Percentiles rank a stretch among this genome's conserved stretches.
Conservation (phyloP, 2,888 invertebrate species). For the Euplagia quadripunctaria region DNA sequence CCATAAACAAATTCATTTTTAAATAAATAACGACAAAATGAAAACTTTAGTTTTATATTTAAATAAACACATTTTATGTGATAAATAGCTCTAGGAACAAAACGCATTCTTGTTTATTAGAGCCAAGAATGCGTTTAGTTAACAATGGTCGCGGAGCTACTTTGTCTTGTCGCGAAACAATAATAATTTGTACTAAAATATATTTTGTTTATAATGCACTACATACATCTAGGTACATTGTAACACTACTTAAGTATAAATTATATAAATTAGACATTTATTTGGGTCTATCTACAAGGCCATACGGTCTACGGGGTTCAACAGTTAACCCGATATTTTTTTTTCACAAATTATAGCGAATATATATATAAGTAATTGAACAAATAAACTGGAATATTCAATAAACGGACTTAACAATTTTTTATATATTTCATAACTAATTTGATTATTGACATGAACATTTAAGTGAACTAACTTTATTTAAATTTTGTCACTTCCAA, state of each 20-base stretch:
- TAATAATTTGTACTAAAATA: slow-evolving; percentile 51
- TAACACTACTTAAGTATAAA: slow-evolving; percentile 12
- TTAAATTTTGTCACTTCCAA: too few relatives aligned
- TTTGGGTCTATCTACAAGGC: slow-evolving; percentile 72
- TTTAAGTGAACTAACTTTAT: background rate
- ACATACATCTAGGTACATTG: slow-evolving; percentile 15
- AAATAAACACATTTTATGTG: slow-evolving; percentile 12
- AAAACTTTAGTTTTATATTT: background rate
- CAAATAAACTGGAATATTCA: background rate
- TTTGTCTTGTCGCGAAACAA: slow-evolving; percentile 14
- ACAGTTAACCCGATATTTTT: slow-evolving; percentile 42
- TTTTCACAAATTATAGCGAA: slow-evolving; percentile 5
- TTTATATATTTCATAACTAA: background rate
- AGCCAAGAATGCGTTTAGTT: slow-evolving; percentile 10
- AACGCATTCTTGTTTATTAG: background rate
- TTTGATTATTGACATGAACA: background rate
- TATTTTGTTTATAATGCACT: slow-evolving; percentile 19
- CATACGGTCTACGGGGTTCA: slow-evolving; percentile 59
- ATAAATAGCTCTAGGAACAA: background rate
- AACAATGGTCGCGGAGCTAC: background rate
- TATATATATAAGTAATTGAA: background rate
- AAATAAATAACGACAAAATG: slow-evolving; percentile 1
- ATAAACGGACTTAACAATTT: background rate
- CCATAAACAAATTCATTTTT: slow-evolving; percentile 1
- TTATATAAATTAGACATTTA: slow-evolving; percentile 22